Percentiles rank a stretch among this genome's conserved stretches.
Conservation (phyloP, 2,797 vertebrate genomes). For the Melanotaenia maccullochi region DNA sequence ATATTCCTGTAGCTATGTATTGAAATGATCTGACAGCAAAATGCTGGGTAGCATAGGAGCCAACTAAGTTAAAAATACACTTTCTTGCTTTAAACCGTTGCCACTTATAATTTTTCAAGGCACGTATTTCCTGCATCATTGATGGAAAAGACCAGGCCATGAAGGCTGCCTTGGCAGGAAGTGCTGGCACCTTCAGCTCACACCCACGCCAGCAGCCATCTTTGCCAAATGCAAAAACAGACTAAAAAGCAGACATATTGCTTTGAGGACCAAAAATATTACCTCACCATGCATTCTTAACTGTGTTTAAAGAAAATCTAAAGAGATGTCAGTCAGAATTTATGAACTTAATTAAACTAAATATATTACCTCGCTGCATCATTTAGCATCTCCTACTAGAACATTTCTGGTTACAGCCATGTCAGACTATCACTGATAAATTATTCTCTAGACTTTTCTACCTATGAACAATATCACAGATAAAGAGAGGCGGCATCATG, state of each 20-base stretch:
- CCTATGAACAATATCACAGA: not conserved
- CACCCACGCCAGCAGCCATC: constrained; percentile 39
- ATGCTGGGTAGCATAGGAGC: constrained; percentile 26
- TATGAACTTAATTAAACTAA: not conserved
- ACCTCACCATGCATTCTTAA: constrained; percentile 42
- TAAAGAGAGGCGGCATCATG: constrained; percentile 3
- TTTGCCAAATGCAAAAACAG: constrained; percentile 50
- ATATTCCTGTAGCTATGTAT: constrained; percentile 24
- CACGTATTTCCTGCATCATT: constrained; percentile 61
- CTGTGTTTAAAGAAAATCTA: constrained; percentile 21
- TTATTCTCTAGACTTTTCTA: not conserved
- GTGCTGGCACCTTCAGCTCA: constrained; percentile 45
- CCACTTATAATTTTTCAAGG: constrained; percentile 55
- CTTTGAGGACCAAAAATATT: constrained; percentile 52
- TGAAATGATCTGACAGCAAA: constrained; percentile 35
- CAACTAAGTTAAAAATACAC: constrained; percentile 45
- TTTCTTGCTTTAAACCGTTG: constrained; percentile 40
- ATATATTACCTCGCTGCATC: not conserved
- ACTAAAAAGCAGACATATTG: constrained; percentile 50
- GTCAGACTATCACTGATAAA: not conserved
- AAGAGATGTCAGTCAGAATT: not conserved
- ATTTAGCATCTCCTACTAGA: not conserved
- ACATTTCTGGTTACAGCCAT: not conserved
- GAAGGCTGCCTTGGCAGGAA: constrained; percentile 61
- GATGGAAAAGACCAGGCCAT: constrained; percentile 53